phyloP scores from a whole-genome alignment of 2,113 vertebrate species.

The Pao palembangensis region DNA sequence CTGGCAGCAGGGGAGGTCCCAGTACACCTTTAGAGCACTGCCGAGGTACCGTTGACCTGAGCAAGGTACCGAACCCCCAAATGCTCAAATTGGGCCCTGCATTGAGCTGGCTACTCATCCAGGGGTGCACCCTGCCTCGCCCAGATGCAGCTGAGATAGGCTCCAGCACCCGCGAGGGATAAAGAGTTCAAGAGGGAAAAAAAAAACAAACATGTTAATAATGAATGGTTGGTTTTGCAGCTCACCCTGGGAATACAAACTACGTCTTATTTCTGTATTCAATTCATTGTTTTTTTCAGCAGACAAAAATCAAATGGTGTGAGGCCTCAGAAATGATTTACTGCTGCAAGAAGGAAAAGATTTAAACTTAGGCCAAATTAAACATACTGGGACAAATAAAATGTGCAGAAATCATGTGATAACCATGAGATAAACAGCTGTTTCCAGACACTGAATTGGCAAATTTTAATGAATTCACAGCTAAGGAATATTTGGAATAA shows the following conservation, averaged over 20 bases:
- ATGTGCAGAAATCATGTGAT: not conserved
- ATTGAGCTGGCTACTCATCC: no score
- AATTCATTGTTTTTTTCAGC: constrained; percentile 14
- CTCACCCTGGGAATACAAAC: constrained; percentile 56
- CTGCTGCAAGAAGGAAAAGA: constrained; percentile 9
- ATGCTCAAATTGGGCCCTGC: no score
- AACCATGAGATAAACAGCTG: constrained; percentile 8
- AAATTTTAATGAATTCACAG: constrained; percentile 5
- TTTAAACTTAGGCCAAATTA: constrained; percentile 5
- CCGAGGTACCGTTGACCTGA: no score
- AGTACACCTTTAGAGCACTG: no score
- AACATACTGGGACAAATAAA: constrained; percentile 9
- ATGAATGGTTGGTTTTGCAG: constrained; percentile 69
- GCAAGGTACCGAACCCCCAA: no score
- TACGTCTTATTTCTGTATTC: constrained; percentile 52
- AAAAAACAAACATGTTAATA: constrained; percentile 27
- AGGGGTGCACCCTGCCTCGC: no score
- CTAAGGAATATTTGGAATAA: not conserved
- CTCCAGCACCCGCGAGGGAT: no score
- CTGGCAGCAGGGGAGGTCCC: no score
- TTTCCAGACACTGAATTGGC: constrained; percentile 3
- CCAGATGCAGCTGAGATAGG: no score
- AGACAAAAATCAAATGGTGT: constrained; percentile 28
- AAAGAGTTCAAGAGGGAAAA: no score
- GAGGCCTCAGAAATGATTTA: constrained; percentile 47